A percentile compares a stretch with the other conserved stretches of the same genome.
Evolutionary conservation across 2,888 invertebrate genomes (phyloP).

Genomic region (Eupeodes latifasciatus): DNA sequence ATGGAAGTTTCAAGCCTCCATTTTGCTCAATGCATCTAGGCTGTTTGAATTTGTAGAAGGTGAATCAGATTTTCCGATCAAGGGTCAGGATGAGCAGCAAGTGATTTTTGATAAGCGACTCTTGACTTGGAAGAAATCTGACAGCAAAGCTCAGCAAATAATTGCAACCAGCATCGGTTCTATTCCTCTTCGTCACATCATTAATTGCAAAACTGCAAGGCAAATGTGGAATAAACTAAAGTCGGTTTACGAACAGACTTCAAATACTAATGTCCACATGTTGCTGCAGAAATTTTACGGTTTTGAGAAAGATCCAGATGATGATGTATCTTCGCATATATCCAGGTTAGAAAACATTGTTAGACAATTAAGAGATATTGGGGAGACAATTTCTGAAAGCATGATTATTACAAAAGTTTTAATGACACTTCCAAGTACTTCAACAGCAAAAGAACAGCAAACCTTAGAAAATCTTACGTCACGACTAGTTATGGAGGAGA

Average conservation of each 20-base stretch:
- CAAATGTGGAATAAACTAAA: constrained; percentile 41
- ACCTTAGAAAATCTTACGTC: constrained; percentile 76
- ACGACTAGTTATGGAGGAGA: constrained; percentile 76
- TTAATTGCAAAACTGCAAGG: constrained; percentile 31
- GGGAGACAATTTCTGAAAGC: constrained; percentile 60
- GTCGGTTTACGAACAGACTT: constrained; percentile 28
- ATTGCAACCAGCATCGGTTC: constrained; percentile 26
- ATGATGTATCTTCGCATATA: constrained; percentile 67
- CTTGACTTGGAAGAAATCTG: constrained; percentile 11
- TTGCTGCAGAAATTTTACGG: constrained; percentile 78
- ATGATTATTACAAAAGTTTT: constrained; percentile 77
- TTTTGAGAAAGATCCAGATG: constrained; percentile 57
- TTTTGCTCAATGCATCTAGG: constrained; percentile 37
- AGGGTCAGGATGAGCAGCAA: neutral
- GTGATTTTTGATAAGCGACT: constrained; percentile 1
- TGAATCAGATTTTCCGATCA: neutral
- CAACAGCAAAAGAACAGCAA: constrained; percentile 52
- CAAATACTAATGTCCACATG: constrained; percentile 77
- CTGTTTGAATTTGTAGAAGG: constrained; percentile 9
- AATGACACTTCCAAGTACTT: constrained; percentile 75
- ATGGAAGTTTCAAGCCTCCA: constrained; percentile 36
- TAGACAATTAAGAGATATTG: constrained; percentile 63
- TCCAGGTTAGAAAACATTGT: constrained; percentile 52
- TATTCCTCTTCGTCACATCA: constrained; percentile 34
- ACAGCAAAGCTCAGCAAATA: constrained; percentile 26